A percentile compares a stretch with the other conserved stretches of the same genome.
phyloP scores from a whole-genome alignment of 2,888 invertebrate genomes.

The Platynereis dumerilii region DNA sequence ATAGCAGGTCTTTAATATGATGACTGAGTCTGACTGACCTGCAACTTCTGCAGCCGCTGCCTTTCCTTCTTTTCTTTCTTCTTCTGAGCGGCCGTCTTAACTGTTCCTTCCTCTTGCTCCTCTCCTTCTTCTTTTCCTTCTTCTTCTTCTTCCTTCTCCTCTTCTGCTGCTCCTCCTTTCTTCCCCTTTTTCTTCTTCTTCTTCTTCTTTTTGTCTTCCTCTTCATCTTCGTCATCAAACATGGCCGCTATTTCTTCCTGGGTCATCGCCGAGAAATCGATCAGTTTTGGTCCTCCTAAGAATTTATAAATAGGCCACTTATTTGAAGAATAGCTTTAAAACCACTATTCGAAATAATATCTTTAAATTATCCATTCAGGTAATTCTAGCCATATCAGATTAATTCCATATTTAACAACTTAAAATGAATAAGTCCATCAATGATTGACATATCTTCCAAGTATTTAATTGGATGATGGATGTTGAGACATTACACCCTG shows the following conservation, averaged over 20 bases:
- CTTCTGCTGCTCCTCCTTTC: conserved; percentile 38
- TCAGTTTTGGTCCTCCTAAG: conserved; percentile 14
- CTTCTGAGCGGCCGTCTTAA: conserved; percentile 60
- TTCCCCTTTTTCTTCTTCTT: conserved; percentile 51
- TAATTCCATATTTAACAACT: no score
- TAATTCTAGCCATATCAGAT: no score
- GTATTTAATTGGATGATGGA: no score
- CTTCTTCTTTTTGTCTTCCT: conserved; percentile 42
- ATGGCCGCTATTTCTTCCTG: conserved; percentile 28
- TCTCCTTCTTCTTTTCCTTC: conserved; percentile 73
- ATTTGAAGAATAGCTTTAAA: conserved; percentile 4
- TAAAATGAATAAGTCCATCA: no score
- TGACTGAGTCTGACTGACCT: no score
- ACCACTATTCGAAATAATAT: not conserved
- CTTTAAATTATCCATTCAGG: conserved; percentile 20
- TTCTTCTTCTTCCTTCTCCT: conserved; percentile 70
- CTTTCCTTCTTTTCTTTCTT: conserved; percentile 85
- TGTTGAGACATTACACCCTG: no score
- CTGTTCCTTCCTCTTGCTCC: conserved; percentile 29
- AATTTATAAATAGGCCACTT: no score
- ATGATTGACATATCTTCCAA: no score
- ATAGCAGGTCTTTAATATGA: no score
- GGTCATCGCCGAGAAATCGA: conserved; percentile 30
- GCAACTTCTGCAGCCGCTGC: conserved; percentile 80
- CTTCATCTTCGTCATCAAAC: conserved; percentile 28